Base-by-base conservation (phyloP, 2,797 vertebrate genomes). In the Megalops cyprinoides region DNA sequence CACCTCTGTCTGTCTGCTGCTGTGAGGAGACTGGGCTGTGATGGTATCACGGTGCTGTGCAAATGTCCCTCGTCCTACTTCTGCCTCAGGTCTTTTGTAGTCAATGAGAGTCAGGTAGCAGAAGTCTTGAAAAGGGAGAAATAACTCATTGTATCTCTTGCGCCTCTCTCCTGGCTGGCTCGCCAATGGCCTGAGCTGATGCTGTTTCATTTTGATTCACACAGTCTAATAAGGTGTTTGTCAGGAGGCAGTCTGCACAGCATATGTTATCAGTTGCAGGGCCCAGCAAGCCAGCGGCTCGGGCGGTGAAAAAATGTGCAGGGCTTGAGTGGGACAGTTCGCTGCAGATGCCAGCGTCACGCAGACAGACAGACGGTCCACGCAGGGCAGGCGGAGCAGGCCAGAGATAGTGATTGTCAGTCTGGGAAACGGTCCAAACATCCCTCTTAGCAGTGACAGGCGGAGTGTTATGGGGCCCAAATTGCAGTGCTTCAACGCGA, bases 361-460 rank as follows among this genome's bases (percentile, higher is more conserved):
- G 51, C 42, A 67, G 37, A 71, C 3, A 53, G 53, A 25, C 34
- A 77, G 31, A 20, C 65, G 34, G 20, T 48, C 49, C 76, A 34
- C 18, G 25, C 5, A 12, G 76, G 31, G 55, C 28, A n/a, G n/a
- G 39, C 31, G 49, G 49, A 74, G 65, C 28, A 48, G 62, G 34
- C 55, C 25, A 44, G 53, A 44, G 74, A 77, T 77, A 46, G 34
- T 67, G 49, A 81, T 60, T 37, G 48, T 28, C 55, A 46, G 73
- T 81, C 81, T 78, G 79, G 82, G 82, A 80, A 79, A 46, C 8
- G 58, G 44, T 82, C 85, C 83, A 83, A 69, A 53, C 34, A 10
- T 74, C 58, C 51, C 75, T 74, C 37, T 74, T 80, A 74, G 53
- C 79, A 74, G 65, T 31, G 46, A 2, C 3, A 67, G 58, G n/a